Evolutionary conservation across 92 coral and sea anemone species (phyloP), one percentile per base, ranked within the genome.

Genomic region (Parazoanthus swiftii): DNA sequence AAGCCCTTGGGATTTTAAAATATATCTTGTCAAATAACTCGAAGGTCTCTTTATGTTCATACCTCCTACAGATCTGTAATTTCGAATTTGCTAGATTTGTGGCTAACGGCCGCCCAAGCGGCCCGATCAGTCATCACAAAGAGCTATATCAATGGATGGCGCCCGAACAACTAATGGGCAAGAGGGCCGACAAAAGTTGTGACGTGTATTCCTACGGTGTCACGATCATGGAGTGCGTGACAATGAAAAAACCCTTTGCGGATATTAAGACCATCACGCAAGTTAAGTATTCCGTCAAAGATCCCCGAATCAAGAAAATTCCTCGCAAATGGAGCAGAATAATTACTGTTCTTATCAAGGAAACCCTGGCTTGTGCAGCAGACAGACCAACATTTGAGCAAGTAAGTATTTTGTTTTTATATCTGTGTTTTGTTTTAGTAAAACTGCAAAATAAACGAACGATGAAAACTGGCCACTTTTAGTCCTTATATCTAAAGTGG

Each of bases 141-240:
- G 81, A 86, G 21, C 90, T 96, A 15, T 93, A 93, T 42, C 94
- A 92, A 25, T 93, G 93, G 93, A 96, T 96, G 99, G 99, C 99
- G 63, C 99, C 99, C 13, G 99, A 96, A 71, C 99, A 96, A 85
- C 86, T 96, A 48, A 75, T 82, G 77, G 99, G 99, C 25, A 89
- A 81, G 42, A 89, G 95, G 21, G 97, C 97, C 75, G 98, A 96
- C 92, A 89, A 90, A 79, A 88, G 85, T 23, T 89, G 99, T 37
- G 99, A 96, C 79, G 98, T 95, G 50, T 96, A 90, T 81, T 92
- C 97, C 80, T 92, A 91, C 76, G 99, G 98, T 25, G 77, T 96
- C 76, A 81, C 91, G 8, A 88, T 96, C 14, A 92, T 98, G 95
- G 99, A 96, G 78, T 95, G 96, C 78, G 86, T 95, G 43, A 93